Conservation (phyloP, 1,140 invertebrate species). For the Cotesia glomerata region DNA sequence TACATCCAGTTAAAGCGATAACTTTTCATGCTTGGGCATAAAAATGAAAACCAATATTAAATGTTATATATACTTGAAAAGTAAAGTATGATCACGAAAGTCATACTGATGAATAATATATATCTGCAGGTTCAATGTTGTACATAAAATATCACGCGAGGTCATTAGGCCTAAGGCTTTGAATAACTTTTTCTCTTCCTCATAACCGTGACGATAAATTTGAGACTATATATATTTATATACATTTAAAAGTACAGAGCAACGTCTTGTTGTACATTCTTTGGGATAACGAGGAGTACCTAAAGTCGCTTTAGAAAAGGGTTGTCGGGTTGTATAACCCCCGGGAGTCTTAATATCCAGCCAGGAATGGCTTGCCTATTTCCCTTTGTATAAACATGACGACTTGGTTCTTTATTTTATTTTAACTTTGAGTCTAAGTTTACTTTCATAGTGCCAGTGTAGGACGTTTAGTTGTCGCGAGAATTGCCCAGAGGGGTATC, state of each 20-base stretch:
- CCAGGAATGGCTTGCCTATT: not conserved
- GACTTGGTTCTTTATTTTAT: not conserved
- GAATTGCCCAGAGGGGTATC: conserved; percentile 27
- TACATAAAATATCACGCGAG: not conserved
- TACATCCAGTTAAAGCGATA: no score
- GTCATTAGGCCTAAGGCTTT: conserved; percentile 6
- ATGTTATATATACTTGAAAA: no score
- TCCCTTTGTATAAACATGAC: no score
- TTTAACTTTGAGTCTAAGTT: not conserved
- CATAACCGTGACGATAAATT: conserved; percentile 15
- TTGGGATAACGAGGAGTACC: not conserved
- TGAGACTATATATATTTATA: conserved; percentile 3
- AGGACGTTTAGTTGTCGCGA: conserved; percentile 40
- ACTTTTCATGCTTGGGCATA: no score
- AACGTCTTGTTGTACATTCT: not conserved
- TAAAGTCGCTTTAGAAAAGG: not conserved
- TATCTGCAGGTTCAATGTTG: not conserved
- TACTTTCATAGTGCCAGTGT: not conserved
- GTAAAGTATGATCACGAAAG: no score
- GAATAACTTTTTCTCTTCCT: not conserved
- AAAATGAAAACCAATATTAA: no score
- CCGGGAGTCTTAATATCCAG: not conserved
- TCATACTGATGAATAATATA: no score
- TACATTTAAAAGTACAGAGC: not conserved
- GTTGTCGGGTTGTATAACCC: not conserved